Evolutionary conservation across 1,140 invertebrate genomes (phyloP), one percentile per base, ranked within the genome.

Genomic region (Arctopsyche grandis): DNA sequence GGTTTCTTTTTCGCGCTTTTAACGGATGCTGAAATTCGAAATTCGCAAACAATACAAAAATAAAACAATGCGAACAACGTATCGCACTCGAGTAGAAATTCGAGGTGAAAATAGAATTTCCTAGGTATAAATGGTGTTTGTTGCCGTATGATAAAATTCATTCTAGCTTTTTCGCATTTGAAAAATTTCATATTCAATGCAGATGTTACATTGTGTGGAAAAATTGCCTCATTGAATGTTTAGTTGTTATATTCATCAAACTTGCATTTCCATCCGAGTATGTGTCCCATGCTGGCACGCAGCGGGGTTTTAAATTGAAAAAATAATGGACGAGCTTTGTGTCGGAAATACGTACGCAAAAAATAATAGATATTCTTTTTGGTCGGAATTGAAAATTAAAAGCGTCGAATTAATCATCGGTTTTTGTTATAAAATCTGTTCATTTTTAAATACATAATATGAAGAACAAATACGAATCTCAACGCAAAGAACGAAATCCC

Each of bases 401-500:
- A 52, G 12, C 48, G 48, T 52, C 48, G 48, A 52, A 16, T 19
- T 14, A 16, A n/a, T 52, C 16, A 52, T 52, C 16, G 48, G 16
- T 52, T 52, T 52, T 52, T 52, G 29, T 38, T 38, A 4, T 10
- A 16, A 52, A 52, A 52, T 52, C 12, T 52, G 48, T 52, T 52
- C 48, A 52, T 52, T 52, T 19, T 14, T 19, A 52, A 19, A 21
- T 38, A 38, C 29, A 38, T n/a, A n/a, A n/a, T n/a, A n/a, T n/a
- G n/a, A 38, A 38, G 29, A 38, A 38, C 14, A 60, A n/a, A 60
- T 9, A 60, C 56, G 19, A 60, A 19, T 19, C 56, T 3, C 48
- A n/a, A 16, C 16, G 48, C n/a, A 60, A 60, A 60, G 56, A 60
- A 60, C 21, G 9, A 60, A 60, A 60, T 60, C 56, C 56, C 63